phyloP scores from a whole-genome alignment of 2,888 invertebrate genomes.

The Drosophila peninsularis region DNA sequence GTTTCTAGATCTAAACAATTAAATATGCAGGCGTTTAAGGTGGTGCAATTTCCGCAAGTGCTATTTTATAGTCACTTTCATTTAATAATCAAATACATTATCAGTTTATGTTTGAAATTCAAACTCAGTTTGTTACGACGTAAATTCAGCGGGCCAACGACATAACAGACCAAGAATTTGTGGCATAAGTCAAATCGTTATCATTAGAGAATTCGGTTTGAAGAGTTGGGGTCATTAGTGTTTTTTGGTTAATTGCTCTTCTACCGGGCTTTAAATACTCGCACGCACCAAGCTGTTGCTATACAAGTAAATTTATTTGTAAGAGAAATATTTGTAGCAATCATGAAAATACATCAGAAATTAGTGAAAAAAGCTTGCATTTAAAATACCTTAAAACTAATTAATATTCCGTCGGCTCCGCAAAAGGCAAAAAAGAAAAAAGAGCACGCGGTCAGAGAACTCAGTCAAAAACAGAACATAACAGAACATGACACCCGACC shows the following conservation, averaged over 20 bases:
- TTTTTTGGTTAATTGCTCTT: neutral
- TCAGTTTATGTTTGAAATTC: neutral
- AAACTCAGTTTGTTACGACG: neutral
- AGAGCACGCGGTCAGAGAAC: constrained; percentile 15
- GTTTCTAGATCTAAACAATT: constrained; percentile 23
- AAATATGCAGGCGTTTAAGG: constrained; percentile 24
- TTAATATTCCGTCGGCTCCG: constrained; percentile 59
- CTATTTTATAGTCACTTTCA: constrained; percentile 8
- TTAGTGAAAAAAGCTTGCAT: constrained; percentile 60
- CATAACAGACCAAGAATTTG: neutral
- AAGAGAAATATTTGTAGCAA: constrained; percentile 49
- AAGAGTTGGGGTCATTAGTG: neutral
- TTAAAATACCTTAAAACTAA: constrained; percentile 54
- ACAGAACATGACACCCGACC: neutral
- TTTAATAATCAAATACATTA: neutral
- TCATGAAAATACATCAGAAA: constrained; percentile 61
- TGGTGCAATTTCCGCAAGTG: constrained; percentile 10
- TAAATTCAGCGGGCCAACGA: neutral
- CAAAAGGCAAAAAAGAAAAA: neutral
- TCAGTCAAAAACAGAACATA: neutral
- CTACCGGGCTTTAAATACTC: neutral
- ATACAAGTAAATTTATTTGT: constrained; percentile 7
- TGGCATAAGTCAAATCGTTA: neutral
- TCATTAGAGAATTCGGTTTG: neutral
- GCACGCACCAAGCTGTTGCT: neutral